A percentile compares a stretch with the other conserved stretches of the same genome.
These are phyloP conservation scores for Tiliacea aurago DNA, from an alignment of 2,888 invertebrate genomes.

Conservation along the genomic window DNA sequence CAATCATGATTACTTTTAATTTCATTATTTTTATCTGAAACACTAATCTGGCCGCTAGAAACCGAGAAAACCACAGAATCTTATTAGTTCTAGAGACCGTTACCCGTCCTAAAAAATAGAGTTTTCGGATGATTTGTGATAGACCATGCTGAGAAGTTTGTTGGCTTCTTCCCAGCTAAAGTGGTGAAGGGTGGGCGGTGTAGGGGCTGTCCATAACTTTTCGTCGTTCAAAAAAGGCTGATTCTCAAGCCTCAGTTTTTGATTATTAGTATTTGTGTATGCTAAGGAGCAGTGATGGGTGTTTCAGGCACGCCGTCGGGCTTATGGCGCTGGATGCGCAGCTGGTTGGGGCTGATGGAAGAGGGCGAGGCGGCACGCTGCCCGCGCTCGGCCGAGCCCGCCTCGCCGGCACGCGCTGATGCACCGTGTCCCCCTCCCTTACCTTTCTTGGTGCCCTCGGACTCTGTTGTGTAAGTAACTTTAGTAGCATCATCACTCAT, in stretches of 20 bases:
- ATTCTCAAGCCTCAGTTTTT: neutral
- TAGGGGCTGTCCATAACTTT: neutral
- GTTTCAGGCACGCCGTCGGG: constrained; percentile 83
- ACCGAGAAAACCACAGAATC: no score
- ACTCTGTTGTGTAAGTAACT: constrained; percentile 92
- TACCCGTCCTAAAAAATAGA: no score
- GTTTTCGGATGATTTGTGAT: no score
- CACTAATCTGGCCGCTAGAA: neutral
- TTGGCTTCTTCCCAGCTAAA: neutral
- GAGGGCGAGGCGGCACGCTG: constrained; percentile 91
- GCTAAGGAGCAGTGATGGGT: constrained; percentile 23
- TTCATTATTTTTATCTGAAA: neutral
- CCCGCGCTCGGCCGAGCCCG: constrained; percentile 93
- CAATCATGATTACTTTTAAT: neutral
- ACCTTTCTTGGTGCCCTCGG: constrained; percentile 93
- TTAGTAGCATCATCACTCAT: neutral
- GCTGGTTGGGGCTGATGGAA: constrained; percentile 86
- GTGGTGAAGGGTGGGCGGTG: neutral
- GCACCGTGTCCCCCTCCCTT: constrained; percentile 94
- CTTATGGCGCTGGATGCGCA: constrained; percentile 82
- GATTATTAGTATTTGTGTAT: constrained; percentile 3
- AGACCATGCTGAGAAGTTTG: no score
- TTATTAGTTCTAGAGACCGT: no score
- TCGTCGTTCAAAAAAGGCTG: neutral
- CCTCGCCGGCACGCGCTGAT: constrained; percentile 93